Conservation (phyloP, 2,797 vertebrate species). For the Choloepus didactylus region DNA sequence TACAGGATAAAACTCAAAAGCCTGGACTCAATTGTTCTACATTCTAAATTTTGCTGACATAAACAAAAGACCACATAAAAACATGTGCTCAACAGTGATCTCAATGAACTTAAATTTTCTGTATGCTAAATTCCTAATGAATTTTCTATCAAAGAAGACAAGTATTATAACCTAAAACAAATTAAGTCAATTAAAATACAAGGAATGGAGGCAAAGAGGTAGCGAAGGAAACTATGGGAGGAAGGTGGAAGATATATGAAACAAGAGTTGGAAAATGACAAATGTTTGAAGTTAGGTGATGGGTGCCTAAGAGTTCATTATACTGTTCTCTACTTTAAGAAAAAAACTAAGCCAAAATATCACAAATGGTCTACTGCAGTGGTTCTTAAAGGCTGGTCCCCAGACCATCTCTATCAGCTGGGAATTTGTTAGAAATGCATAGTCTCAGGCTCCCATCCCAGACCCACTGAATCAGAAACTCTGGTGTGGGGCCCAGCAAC, state of each 20-base stretch:
- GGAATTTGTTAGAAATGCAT: not conserved
- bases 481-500: not conserved
- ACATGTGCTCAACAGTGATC: conserved; percentile 18
- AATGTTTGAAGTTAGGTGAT: not conserved
- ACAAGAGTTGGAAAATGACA: not conserved
- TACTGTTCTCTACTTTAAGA: not conserved
- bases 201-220: not conserved
- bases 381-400: conserved; percentile 10
- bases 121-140: not conserved
- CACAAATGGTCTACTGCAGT: not conserved
- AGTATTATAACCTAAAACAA: not conserved
- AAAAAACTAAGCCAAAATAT: not conserved
- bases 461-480: not conserved
- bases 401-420: not conserved
- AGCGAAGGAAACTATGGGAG: not conserved
- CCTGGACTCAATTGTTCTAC: not conserved
- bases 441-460: not conserved
- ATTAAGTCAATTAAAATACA: not conserved
- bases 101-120: not conserved
- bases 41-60: conserved; percentile 41
- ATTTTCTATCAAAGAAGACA: conserved; percentile 30
- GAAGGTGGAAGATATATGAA: not conserved
- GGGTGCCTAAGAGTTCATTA: not conserved
- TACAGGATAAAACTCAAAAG: conserved; percentile 50
- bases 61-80: conserved; percentile 25